Evolutionary conservation across 1,140 invertebrate genomes (phyloP), one percentile per base, ranked within the genome.

Genomic region (Samia ricini): DNA sequence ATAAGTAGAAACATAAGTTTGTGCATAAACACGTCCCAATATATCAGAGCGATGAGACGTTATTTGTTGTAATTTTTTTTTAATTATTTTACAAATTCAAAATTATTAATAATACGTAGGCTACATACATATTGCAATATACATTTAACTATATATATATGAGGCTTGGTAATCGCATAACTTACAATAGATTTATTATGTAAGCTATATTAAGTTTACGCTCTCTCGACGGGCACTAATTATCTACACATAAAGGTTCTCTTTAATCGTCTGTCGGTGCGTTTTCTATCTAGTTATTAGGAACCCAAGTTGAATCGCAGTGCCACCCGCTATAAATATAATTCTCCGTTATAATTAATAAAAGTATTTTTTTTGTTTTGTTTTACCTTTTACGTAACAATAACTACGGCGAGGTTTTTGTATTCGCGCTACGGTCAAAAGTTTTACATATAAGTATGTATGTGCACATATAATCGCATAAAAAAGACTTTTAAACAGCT

Each of bases 311-410:
- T 75, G 68, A 71, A 77, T 73, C n/a, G 75, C 79, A 79, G 76
- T 81, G 80, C 79, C 75, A 76, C 66, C n/a, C 77, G 68, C 74
- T 79, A 84, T 84, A 89, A 81, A 88, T 86, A 88, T 65, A 89
- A 82, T 79, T 89, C 81, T 87, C 75, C 74, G 3, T 83, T 71
- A 80, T 76, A 80, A 82, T 86, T 42, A 42, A 42, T 42, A 85
- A 59, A 89, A 88, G 83, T 83, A 88, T 83, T 79, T 82, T 87
- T 88, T 88, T 79, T n/a, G n/a, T n/a, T n/a, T n/a, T n/a, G n/a
- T n/a, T n/a, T n/a, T n/a, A n/a, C n/a, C n/a, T n/a, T 77, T 86
- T 71, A 82, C 81, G 19, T 23, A 85, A 87, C 80, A 85, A 86
- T 64, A 75, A 81, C 82, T 88, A 86, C 77, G 63, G 79, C 83